Evolutionary conservation across 2,797 vertebrate genomes (phyloP), one percentile per base, ranked within the genome.

Genomic region (Megaceryle alcyon): DNA sequence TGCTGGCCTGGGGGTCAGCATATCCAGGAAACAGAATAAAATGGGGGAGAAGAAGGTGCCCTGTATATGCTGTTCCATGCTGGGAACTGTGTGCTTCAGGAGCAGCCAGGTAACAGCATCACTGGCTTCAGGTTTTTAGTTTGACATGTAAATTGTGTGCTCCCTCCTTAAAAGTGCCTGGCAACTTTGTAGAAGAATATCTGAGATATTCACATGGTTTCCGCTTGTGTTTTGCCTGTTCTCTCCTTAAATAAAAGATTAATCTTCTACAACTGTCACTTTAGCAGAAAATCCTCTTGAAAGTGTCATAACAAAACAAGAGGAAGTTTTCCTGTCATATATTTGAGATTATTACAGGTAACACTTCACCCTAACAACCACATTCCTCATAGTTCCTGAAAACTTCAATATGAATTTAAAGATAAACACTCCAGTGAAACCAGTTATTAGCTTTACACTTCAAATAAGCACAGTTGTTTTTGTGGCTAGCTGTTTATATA

Each of bases 361-460:
- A 71, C 9, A 4, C 10, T 90, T 79, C 49, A 69, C 9, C 22
- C 16, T 86, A 72, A 82, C 39, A 91, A 51, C 65, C 15, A 22
- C 0, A 0, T 72, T 94, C 28, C 4, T 90, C 22, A 7, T 22
- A 61, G 56, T 72, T 92, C 26, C 19, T 16, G 33, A 84, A 49
- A 91, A n/a, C 25, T 79, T 76, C 51, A 49, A 18, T 44, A 41
- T 28, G 21, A 92, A 90, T 82, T 54, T 90, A 79, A 72, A 80
- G 33, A 25, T 77, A 87, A 92, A 69, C 72, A 72, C 56, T 85
- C 10, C n/a, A 85, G 29, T 46, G 56, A 92, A 94, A 72, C 17
- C 10, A 57, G 17, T 87, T 76, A 26, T 69, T 81, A 92, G 14
- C 14, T 80, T 82, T 72, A 76, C 0, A 5, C 19, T 91, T 85